Percentiles rank a stretch among this genome's conserved stretches.
phyloP scores from a whole-genome alignment of 1,140 invertebrate species.

The Lordiphosa collinella region DNA sequence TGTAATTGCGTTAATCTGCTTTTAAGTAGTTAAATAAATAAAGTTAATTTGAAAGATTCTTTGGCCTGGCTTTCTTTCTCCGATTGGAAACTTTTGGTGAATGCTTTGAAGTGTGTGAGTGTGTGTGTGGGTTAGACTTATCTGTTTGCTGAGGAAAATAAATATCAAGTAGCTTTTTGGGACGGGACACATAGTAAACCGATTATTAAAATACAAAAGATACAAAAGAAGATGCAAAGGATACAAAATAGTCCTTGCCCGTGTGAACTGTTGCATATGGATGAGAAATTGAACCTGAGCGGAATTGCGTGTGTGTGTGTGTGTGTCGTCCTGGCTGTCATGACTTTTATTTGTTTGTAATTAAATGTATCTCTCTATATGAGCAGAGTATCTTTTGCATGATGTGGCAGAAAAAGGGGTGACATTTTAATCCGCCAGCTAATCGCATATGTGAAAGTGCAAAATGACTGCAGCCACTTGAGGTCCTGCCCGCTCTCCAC shows the following conservation, averaged over 20 bases:
- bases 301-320: conserved; percentile 7
- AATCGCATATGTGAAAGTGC: conserved; percentile 73
- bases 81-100: conserved; percentile 40
- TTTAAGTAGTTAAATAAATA: conserved; percentile 80
- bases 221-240: conserved; percentile 42
- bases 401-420: conserved; percentile 65
- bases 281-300: conserved; percentile 29
- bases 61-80: conserved; percentile 44
- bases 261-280: conserved; percentile 74
- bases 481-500: conserved; percentile 7
- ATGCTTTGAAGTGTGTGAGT: conserved; percentile 45
- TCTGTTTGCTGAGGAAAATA: conserved; percentile 24
- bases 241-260: conserved; percentile 34
- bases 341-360: conserved; percentile 79
- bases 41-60: conserved; percentile 75
- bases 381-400: conserved; percentile 40
- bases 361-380: conserved; percentile 69
- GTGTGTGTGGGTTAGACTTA: conserved; percentile 16
- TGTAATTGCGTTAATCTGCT: conserved; percentile 79
- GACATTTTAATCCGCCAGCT: conserved; percentile 78
- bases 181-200: conserved; percentile 59
- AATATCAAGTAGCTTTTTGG: conserved; percentile 20
- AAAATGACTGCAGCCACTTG: conserved; percentile 71
- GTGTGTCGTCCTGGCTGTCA: conserved; percentile 49
- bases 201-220: conserved; percentile 65